Percentiles rank a stretch among this genome's conserved stretches.
These are phyloP conservation scores for Drosophila pseudoananassae DNA, from an alignment of 1,140 invertebrate genomes.

Conservation along the genomic window DNA sequence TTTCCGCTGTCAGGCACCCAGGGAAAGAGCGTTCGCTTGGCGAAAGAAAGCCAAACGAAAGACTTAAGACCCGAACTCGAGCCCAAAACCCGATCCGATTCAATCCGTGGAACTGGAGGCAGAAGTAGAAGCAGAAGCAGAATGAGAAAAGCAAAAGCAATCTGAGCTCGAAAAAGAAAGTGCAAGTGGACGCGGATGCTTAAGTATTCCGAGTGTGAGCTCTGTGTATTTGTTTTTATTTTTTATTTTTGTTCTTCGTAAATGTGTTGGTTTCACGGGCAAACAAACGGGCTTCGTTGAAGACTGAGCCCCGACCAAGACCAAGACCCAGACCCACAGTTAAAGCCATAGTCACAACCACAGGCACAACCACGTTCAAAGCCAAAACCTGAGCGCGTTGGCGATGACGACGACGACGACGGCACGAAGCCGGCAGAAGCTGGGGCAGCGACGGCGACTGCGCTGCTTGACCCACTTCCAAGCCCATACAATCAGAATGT, in stretches of 20 bases:
- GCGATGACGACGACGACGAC: slow-evolving; percentile 56
- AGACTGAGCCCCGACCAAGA: slow-evolving; percentile 47
- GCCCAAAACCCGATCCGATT: slow-evolving; percentile 14
- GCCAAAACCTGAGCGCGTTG: slow-evolving; percentile 68
- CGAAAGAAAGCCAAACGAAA: slow-evolving; percentile 74
- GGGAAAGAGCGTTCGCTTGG: slow-evolving; percentile 50
- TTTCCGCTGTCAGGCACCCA: slow-evolving; percentile 25
- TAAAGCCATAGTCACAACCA: slow-evolving; percentile 21
- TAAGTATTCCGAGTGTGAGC: slow-evolving; percentile 77
- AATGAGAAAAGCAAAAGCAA: slow-evolving; percentile 64
- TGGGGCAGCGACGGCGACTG: slow-evolving; percentile 19
- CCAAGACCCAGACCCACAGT: slow-evolving; percentile 31
- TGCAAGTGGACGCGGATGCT: slow-evolving; percentile 84
- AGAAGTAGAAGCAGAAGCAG: slow-evolving; percentile 62
- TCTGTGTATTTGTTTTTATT: slow-evolving; percentile 37
- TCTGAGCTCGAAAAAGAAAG: slow-evolving; percentile 80
- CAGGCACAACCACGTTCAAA: slow-evolving; percentile 30
- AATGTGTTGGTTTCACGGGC: slow-evolving; percentile 46
- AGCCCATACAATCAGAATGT: slow-evolving; percentile 83
- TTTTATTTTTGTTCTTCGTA: slow-evolving; percentile 53
- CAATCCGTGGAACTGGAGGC: slow-evolving; percentile 8
- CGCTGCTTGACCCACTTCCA: slow-evolving; percentile 76
- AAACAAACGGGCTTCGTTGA: slow-evolving; percentile 18
- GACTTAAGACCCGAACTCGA: slow-evolving; percentile 72
- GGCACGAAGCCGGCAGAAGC: slow-evolving; percentile 32